A percentile compares a stretch with the other conserved stretches of the same genome.
These are phyloP conservation scores for Macropis europaea DNA, from an alignment of 2,888 invertebrate species.

Conservation along the genomic window DNA sequence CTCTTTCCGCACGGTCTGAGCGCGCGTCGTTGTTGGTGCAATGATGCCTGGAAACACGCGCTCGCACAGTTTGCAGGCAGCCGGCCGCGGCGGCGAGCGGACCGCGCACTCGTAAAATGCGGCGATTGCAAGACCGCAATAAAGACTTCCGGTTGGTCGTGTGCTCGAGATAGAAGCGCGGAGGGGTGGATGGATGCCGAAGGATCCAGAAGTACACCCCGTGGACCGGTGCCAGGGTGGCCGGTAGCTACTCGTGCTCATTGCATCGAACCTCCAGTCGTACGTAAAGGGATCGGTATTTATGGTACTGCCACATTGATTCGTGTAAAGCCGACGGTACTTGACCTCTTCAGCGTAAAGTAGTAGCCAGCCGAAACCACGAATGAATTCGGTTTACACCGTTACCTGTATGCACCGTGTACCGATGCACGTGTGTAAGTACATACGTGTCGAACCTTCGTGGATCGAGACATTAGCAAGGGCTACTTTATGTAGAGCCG, in stretches of 20 bases:
- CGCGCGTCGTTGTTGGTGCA: neutral
- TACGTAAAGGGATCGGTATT: conserved; percentile 64
- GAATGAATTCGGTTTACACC: conserved; percentile 51
- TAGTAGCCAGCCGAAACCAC: conserved; percentile 50
- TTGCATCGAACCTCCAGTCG: conserved; percentile 46
- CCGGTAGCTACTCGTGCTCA: conserved; percentile 33
- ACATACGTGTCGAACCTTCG: conserved; percentile 30
- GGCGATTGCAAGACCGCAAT: conserved; percentile 66
- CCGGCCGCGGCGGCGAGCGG: conserved; percentile 31
- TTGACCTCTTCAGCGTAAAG: conserved; percentile 52
- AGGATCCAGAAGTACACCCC: conserved; percentile 51
- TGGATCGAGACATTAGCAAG: conserved; percentile 42
- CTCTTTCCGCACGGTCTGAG: neutral
- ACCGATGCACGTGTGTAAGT: too few relatives aligned
- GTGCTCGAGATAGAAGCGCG: conserved; percentile 18
- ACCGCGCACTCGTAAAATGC: conserved; percentile 63
- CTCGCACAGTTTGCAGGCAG: conserved; percentile 52
- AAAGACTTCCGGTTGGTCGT: conserved; percentile 59
- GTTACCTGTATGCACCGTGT: conserved; percentile 12
- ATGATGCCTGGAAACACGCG: conserved; percentile 16
- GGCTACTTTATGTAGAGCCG: conserved; percentile 40
- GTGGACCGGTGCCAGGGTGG: conserved; percentile 50
- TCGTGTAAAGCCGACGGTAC: conserved; percentile 63
- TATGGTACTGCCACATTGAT: conserved; percentile 66
- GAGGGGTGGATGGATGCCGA: conserved; percentile 4